A percentile compares a stretch with the other conserved stretches of the same genome.
These are phyloP conservation scores for Invenusta paracnida DNA, from an alignment of 2,888 invertebrate genomes.

Conservation along the genomic window DNA sequence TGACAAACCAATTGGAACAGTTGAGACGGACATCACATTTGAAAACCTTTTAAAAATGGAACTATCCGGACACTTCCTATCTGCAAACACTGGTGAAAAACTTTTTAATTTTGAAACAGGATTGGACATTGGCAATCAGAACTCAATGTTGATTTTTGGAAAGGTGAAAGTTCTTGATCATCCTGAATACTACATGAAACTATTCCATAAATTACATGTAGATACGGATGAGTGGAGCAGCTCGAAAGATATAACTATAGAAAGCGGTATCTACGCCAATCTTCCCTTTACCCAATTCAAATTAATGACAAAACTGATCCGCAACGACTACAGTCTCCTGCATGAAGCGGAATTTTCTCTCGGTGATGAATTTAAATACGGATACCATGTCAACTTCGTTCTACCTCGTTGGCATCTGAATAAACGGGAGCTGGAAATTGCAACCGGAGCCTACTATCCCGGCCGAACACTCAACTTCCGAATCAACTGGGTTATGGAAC, in stretches of 20 bases:
- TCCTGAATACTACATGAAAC: background rate
- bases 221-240: too few relatives aligned
- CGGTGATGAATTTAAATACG: background rate
- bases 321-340: background rate
- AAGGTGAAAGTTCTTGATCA: background rate
- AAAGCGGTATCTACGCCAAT: background rate
- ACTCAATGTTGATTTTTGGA: background rate
- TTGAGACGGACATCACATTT: background rate
- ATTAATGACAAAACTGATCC: background rate
- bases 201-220: too few relatives aligned
- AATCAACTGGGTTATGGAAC: constrained; percentile 19
- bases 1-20: background rate
- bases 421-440: background rate
- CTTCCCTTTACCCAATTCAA: background rate
- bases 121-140: background rate
- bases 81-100: background rate
- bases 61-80: background rate
- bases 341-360: background rate
- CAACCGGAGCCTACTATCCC: background rate
- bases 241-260: too few relatives aligned
- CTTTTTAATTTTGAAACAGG: too few relatives aligned
- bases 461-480: background rate
- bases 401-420: background rate
- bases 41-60: background rate
- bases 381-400: background rate